Base-by-base conservation (phyloP, 2,888 invertebrate genomes). In the Cheilosia vernalis region DNA sequence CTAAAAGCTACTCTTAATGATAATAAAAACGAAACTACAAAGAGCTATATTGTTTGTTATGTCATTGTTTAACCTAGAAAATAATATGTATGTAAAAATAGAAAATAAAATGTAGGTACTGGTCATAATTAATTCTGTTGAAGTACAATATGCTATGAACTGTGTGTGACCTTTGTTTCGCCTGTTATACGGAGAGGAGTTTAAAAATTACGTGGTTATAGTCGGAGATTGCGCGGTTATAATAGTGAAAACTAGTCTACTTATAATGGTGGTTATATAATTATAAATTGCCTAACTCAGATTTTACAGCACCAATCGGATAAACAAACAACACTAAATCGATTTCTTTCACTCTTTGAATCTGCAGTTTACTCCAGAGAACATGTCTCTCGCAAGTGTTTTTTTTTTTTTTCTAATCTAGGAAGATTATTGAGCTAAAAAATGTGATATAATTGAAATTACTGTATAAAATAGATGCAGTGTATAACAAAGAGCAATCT, bases 201-300 rank as follows among this genome's bases (percentile, higher is more conserved):
- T 37, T 56, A 37, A 17, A 67, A 56, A 47, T 60, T 63, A 24
- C 17, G 10, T 19, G 77, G 67, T 83, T 82, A 73, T 67, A 63
- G 58, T 70, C 42, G 42, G 49, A 80, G 67, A 61, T 56, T 66
- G 44, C 19, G 58, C 19, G 58, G 42, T 61, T 60, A 74, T 58
- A 51, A 27, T 60, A 76, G 64, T 44, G 21, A 47, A 44, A 69
- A 60, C 67, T 80, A 70, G 37, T 53, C 80, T 84, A 79, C 66
- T 21, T 27, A 2, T 44, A 21, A 0, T 33, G 5, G 44, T 30
- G 44, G 21, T 37, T 37, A 37, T 37, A 37, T 37, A 37, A 4
- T 58, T 58, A 72, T 19, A 69, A 77, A 80, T 85, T 81, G 70
- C 55, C 85, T 85, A 85, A 81, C 72, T 81, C 76, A 81, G 72